A percentile compares a stretch with the other conserved stretches of the same genome.
Evolutionary conservation across 2,888 invertebrate genomes (phyloP).

Genomic region (Phrixothrix hirtus): DNA sequence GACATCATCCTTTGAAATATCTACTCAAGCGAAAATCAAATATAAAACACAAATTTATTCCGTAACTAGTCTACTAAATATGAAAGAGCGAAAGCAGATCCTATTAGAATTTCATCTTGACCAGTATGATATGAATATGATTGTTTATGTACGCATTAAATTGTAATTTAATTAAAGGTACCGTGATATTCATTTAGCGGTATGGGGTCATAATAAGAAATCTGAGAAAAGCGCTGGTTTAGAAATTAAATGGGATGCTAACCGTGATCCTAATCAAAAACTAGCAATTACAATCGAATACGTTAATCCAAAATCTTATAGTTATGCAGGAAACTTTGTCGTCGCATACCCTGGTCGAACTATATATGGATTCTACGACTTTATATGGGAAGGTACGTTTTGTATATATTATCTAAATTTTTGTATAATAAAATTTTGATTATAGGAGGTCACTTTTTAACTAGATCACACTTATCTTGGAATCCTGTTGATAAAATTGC

Average conservation of each 20-base stretch:
- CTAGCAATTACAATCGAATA: conserved; percentile 66
- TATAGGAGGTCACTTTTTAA: conserved; percentile 52
- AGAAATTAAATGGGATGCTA: conserved; percentile 84
- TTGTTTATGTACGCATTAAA: background rate
- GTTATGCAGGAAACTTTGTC: conserved; percentile 66
- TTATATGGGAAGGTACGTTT: conserved; percentile 60
- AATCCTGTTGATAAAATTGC: conserved; percentile 66
- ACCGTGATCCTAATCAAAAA: conserved; percentile 78
- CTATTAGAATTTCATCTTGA: conserved; percentile 77
- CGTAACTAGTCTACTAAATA: conserved; percentile 66
- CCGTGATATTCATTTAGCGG: conserved; percentile 72
- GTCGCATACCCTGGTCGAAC: conserved; percentile 77
- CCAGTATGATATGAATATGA: conserved; percentile 61
- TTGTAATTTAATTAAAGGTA: conserved; percentile 57
- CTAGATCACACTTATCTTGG: conserved; percentile 71
- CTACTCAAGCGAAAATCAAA: conserved; percentile 68
- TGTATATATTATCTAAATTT: background rate
- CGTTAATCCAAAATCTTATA: conserved; percentile 63
- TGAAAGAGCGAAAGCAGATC: conserved; percentile 67
- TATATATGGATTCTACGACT: conserved; percentile 69
- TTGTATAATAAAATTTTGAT: background rate
- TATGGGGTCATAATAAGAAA: conserved; percentile 64
- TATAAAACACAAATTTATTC: conserved; percentile 71
- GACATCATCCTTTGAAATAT: conserved; percentile 63
- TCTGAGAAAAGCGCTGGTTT: conserved; percentile 69